Conservation (phyloP, 2,888 invertebrate species). For the Sipha maydis region DNA sequence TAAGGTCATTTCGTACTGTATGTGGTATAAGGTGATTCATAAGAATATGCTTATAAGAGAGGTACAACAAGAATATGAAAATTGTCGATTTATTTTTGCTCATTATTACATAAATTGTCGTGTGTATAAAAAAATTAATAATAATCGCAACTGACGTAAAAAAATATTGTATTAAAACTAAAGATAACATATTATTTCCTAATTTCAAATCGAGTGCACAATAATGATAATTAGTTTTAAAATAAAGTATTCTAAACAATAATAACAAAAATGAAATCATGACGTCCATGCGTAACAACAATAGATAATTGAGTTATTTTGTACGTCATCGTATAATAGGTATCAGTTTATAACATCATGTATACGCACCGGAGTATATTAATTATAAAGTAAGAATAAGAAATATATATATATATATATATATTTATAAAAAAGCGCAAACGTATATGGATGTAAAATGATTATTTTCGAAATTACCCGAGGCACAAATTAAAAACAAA, state of each 20-base stretch:
- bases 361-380: too few relatives aligned
- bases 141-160: background rate
- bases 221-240: background rate
- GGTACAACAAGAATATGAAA: background rate
- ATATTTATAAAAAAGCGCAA: too few relatives aligned
- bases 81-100: background rate
- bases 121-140: background rate
- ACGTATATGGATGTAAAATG: too few relatives aligned
- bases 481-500: too few relatives aligned
- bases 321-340: too few relatives aligned
- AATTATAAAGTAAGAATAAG: background rate
- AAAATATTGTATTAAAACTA: background rate
- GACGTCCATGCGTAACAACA: background rate
- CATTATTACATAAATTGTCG: background rate
- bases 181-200: background rate
- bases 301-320: too few relatives aligned
- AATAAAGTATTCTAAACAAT: background rate
- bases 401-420: background rate
- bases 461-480: too few relatives aligned
- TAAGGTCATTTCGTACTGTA: too few relatives aligned
- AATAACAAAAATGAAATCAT: constrained; percentile 9
- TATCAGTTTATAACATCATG: too few relatives aligned
- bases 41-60: background rate
- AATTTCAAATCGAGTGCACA: constrained; percentile 2
- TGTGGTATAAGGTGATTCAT: background rate